Evolutionary conservation across 2,113 vertebrate genomes (phyloP), one percentile per base, ranked within the genome.

Genomic region (Apaloderma vittatum): DNA sequence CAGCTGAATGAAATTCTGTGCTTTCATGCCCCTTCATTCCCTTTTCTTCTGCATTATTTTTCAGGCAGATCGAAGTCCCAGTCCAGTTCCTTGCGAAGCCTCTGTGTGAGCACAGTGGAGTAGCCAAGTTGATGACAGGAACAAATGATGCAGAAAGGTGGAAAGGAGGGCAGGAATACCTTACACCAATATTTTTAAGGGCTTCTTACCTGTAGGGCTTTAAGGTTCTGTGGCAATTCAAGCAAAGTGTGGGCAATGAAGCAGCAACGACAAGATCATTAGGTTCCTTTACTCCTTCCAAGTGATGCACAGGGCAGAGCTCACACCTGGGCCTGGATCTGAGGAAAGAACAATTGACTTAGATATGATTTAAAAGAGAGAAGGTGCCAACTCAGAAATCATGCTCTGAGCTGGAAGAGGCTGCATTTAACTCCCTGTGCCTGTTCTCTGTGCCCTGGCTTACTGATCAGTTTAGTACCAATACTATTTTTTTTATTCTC

Each of bases 21-120:
- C n/a, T 20, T 70, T 77, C 22, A 13, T 30, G 4, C 15, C 15
- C 5, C 36, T 37, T 32, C 29, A 22, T 32, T 19, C 17, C 11
- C 45, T 86, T 45, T 49, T 22, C 24, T 55, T 57, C 49, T 13
- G 29, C 37, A 8, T 55, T 76, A 23, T 52, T 80, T 86, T 68
- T 49, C 71, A 83, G 54, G 15, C 2, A 3, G 14, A 46, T 9
- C 0, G 0, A 48, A 43, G 19, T 51, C 37, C 24, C 6, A 20
- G 11, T 15, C 29, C 2, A 0, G 45, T 19, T 72, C 24, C 11
- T 58, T 67, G 43, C 1, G 0, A 36, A 73, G 27, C 27, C 52
- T 4, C 40, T 57, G 29, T 20, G 55, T 40, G 40, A 82, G 40
- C 12, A 30, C 0, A 0, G 27, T 19, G 6, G 14, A 62, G 49